A percentile compares a stretch with the other conserved stretches of the same genome.
Evolutionary conservation across 2,113 vertebrate genomes (phyloP).

Genomic region (Aldabrachelys gigantea): DNA sequence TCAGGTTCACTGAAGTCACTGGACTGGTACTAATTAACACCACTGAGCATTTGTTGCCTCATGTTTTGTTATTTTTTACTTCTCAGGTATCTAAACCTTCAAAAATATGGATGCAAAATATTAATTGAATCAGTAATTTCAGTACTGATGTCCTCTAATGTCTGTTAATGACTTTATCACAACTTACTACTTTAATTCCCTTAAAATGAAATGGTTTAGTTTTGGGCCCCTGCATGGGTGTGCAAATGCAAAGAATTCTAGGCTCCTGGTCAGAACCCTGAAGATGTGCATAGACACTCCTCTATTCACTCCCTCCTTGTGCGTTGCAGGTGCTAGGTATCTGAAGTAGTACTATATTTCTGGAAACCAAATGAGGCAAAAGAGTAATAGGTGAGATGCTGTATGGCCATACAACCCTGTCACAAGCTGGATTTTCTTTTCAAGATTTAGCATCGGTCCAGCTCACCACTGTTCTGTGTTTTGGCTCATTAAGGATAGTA

Average conservation of each 20-base stretch:
- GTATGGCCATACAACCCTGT: background rate
- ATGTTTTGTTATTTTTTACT: conserved; percentile 16
- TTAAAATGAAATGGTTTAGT: background rate
- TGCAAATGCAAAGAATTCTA: background rate
- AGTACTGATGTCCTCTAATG: background rate
- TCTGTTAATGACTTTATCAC: background rate
- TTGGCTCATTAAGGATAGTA: background rate
- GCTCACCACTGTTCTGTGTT: background rate
- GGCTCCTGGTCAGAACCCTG: background rate
- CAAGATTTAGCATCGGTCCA: background rate
- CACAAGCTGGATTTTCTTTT: background rate
- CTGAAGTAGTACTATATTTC: background rate
- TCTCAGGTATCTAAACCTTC: background rate
- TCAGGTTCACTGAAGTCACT: background rate
- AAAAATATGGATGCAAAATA: background rate
- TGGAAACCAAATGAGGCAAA: background rate
- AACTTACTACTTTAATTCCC: background rate
- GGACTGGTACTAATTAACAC: background rate
- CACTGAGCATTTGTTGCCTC: background rate
- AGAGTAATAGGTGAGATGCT: background rate
- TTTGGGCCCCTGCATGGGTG: background rate
- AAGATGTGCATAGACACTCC: background rate
- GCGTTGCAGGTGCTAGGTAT: background rate
- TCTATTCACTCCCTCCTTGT: background rate
- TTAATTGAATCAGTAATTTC: background rate